Base-by-base conservation (phyloP, 2,888 invertebrate genomes). In the Tuta absoluta region DNA sequence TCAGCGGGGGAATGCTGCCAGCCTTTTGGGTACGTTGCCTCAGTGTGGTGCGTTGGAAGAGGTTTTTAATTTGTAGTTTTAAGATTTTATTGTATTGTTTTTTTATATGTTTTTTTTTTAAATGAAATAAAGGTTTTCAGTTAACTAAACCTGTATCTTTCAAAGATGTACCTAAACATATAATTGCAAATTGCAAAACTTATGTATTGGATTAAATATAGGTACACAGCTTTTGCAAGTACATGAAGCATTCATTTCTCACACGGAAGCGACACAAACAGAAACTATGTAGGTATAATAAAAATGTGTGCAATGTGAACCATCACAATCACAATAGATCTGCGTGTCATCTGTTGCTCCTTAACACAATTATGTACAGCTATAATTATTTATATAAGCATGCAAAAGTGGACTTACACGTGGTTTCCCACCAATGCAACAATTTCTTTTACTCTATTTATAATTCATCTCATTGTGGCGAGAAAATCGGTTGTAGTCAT, bases 311-410 rank as follows among this genome's bases (percentile, higher is more conserved):
- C 33, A 17, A 28, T 56, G 56, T 56, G 56, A 56, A n/a, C 28
- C 17, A 33, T n/a, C n/a, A 56, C 56, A 33, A 51, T 33, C 33
- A 56, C 56, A 56, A 56, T 56, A 56, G 33, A 21, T 8, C 33
- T 56, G 56, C 56, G 56, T 56, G 56, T 24, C 56, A 33, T 17
- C 28, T 33, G n/a, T 56, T n/a, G 17, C 56, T 33, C 56, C 33
- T 56, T 24, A 56, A 28, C 33, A 33, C 24, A 56, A 33, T 56
- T 33, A 56, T 7, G 14, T n/a, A 23, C 7, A 56, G 23, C 5
- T 56, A 51, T 53, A 21, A 53, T 23, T 21, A 23, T 53, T 23
- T 53, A 23, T 23, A 28, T 33, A 56, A 56, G 7, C 33, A 33
- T 56, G 33, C n/a, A 56, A 56, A 7, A n/a, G 11, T 33, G 14